Percentiles rank a stretch among this genome's conserved stretches.
Evolutionary conservation across 2,888 invertebrate genomes (phyloP).

Genomic region (Pachycephus smyrnensis): DNA sequence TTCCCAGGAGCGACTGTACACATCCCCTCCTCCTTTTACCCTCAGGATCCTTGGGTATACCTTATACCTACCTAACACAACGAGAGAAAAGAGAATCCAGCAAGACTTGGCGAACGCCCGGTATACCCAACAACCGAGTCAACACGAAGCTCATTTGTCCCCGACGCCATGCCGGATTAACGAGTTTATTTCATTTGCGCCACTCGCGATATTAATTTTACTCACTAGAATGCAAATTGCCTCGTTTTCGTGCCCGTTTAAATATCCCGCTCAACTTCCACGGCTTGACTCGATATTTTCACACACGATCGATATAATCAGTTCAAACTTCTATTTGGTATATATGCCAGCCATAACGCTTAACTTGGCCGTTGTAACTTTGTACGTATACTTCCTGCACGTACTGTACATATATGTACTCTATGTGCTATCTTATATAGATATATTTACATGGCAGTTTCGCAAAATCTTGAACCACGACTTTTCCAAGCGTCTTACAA

Average conservation of each 20-base stretch:
- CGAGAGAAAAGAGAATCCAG: neutral
- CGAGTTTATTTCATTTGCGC: constrained; percentile 38
- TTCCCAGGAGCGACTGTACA: neutral
- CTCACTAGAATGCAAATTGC: constrained; percentile 39
- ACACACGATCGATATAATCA: neutral
- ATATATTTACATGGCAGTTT: no score
- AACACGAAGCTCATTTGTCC: constrained; percentile 25
- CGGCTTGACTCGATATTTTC: neutral
- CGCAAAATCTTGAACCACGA: no score
- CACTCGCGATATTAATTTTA: constrained; percentile 41
- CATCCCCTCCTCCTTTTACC: neutral
- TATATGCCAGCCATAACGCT: neutral
- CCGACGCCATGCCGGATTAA: constrained; percentile 33
- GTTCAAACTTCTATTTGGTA: neutral
- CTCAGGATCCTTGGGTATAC: neutral
- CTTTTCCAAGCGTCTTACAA: no score
- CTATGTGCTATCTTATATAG: neutral
- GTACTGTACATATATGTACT: neutral
- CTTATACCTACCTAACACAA: neutral
- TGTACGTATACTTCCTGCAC: neutral
- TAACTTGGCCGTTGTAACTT: neutral
- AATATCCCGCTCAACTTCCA: neutral
- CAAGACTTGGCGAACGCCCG: neutral
- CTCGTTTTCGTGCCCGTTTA: constrained; percentile 22
- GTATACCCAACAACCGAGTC: neutral